These are phyloP conservation scores for Protonemura montana DNA, from an alignment of 2,888 invertebrate genomes.

Conservation along the genomic window DNA sequence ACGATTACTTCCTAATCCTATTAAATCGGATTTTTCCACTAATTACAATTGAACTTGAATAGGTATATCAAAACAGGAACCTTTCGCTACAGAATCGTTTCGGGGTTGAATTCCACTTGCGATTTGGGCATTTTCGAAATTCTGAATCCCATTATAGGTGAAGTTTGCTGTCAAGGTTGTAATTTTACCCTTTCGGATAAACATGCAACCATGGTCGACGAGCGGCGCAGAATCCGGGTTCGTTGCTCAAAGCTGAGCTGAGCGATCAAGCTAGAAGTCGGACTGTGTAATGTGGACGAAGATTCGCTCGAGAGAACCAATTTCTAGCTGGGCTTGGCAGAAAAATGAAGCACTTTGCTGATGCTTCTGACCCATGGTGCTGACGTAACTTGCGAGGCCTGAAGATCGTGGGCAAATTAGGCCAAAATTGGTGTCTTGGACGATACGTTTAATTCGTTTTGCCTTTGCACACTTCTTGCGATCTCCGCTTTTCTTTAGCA, in stretches of 20 bases:
- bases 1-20: conserved; percentile 12
- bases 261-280: too few relatives aligned
- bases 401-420: too few relatives aligned
- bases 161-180: conserved; percentile 7
- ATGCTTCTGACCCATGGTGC: too few relatives aligned
- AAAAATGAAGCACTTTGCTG: too few relatives aligned
- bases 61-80: conserved; percentile 12
- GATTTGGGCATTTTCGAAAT: neutral
- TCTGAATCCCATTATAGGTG: neutral
- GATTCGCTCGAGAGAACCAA: too few relatives aligned
- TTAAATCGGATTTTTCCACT: neutral
- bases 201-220: neutral
- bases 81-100: neutral
- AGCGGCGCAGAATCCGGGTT: neutral
- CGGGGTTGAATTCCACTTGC: neutral
- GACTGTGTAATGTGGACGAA: too few relatives aligned
- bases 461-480: too few relatives aligned
- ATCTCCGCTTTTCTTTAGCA: too few relatives aligned
- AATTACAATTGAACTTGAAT: conserved; percentile 7
- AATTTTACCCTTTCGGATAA: neutral
- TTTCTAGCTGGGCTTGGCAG: too few relatives aligned
- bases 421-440: too few relatives aligned
- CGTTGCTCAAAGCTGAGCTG: neutral
- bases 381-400: too few relatives aligned
- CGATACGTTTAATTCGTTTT: too few relatives aligned